A percentile compares a stretch with the other conserved stretches of the same genome.
phyloP scores from a whole-genome alignment of 1,140 invertebrate species.

The Drosophila baimaii region DNA sequence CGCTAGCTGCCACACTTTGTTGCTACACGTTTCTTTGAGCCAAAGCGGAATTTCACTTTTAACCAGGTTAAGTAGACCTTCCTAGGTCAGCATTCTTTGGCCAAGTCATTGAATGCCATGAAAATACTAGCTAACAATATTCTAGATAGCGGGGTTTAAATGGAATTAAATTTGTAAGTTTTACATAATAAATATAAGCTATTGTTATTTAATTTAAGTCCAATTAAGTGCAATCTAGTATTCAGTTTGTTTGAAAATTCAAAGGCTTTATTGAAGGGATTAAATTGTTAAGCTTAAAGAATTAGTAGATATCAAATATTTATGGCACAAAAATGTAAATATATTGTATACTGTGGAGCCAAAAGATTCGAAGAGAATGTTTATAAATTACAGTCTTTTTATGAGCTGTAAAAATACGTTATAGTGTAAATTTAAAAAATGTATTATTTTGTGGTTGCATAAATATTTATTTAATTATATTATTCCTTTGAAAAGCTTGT shows the following conservation, averaged over 20 bases:
- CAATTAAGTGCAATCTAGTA: not conserved
- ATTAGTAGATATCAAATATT: not conserved
- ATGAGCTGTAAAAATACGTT: not conserved
- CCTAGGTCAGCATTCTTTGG: not conserved
- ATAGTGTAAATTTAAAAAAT: not conserved
- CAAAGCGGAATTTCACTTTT: not conserved
- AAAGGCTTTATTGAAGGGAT: not conserved
- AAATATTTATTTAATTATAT: not conserved
- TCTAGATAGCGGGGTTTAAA: not conserved
- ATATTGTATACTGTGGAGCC: not conserved
- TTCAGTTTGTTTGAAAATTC: not conserved
- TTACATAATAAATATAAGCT: not conserved
- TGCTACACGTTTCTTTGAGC: constrained; percentile 5
- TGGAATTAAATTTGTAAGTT: not conserved
- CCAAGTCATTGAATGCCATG: not conserved
- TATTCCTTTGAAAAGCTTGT: not conserved
- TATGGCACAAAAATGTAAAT: not conserved
- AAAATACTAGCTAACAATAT: not conserved
- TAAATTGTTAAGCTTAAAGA: not conserved
- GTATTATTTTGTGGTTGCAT: not conserved
- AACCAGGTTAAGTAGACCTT: not conserved
- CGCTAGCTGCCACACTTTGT: constrained; percentile 26
- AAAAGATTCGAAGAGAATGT: not conserved
- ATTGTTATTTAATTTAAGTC: not conserved
- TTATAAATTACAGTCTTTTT: not conserved